phyloP scores from a whole-genome alignment of 2,113 vertebrate species.

The Centropus unirufus region DNA sequence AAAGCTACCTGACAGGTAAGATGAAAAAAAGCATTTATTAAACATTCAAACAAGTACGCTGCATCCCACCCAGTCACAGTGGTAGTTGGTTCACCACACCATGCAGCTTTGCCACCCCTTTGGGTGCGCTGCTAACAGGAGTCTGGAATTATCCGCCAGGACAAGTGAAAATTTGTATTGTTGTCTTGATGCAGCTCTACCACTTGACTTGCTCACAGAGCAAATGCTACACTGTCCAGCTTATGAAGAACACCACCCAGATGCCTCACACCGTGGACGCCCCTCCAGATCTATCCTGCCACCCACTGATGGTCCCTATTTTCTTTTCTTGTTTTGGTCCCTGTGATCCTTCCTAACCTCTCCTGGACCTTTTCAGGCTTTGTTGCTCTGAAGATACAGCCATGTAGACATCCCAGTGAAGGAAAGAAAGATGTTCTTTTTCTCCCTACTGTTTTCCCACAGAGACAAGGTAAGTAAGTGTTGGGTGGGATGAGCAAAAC shows the following conservation, averaged over 20 bases:
- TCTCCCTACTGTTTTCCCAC: not conserved
- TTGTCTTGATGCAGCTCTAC: not conserved
- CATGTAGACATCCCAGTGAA: not conserved
- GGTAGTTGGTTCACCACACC: fast-evolving
- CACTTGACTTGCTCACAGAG: not conserved
- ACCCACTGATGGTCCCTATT: not conserved
- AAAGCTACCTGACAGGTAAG: not conserved
- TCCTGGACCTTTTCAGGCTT: not conserved
- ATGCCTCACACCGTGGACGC: not conserved
- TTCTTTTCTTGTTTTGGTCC: not conserved
- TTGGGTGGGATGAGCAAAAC: fast-evolving
- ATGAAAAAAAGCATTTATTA: not conserved
- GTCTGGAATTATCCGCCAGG: not conserved
- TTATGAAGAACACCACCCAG: not conserved
- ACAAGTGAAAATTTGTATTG: not conserved
- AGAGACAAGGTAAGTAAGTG: not conserved
- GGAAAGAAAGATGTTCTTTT: not conserved
- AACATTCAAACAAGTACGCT: not conserved
- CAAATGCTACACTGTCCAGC: not conserved
- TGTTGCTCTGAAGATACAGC: not conserved
- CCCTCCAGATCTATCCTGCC: not conserved
- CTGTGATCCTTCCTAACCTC: not conserved
- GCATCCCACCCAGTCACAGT: not conserved
- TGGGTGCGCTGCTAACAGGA: not conserved
- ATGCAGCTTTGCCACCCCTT: not conserved